Conservation (phyloP, 2,113 vertebrate species). For the Pterocles orientalis region DNA sequence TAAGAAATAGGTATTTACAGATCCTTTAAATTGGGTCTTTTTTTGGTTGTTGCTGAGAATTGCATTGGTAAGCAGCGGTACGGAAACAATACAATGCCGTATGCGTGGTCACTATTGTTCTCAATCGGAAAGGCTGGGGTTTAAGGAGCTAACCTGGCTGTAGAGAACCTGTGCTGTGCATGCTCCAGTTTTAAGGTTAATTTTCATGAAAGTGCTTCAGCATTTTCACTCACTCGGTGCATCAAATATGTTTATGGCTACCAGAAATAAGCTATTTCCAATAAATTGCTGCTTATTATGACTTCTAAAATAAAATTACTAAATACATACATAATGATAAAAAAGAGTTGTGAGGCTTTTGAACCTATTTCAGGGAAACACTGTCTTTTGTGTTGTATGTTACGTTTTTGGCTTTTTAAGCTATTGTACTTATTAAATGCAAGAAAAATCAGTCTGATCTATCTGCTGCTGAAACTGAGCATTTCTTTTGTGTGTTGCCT, state of each 20-base stretch:
- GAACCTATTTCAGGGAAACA: background rate
- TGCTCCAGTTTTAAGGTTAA: accelerated
- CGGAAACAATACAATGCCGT: background rate
- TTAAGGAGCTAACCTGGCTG: background rate
- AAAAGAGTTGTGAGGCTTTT: background rate
- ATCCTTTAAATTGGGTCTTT: background rate
- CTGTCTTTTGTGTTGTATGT: background rate
- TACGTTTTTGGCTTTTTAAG: background rate
- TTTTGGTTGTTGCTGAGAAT: background rate
- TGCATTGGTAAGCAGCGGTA: background rate
- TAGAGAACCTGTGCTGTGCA: background rate
- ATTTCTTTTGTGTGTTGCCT: background rate
- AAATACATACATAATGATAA: background rate
- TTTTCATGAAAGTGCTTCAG: background rate
- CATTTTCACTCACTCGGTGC: background rate
- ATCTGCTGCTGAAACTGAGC: background rate
- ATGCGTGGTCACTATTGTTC: background rate
- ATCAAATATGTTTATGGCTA: background rate
- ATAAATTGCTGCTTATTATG: background rate
- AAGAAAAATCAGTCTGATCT: background rate
- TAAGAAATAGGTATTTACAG: background rate
- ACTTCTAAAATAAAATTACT: background rate
- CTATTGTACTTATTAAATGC: background rate
- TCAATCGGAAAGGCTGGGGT: background rate
- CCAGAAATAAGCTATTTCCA: background rate